Evolutionary conservation across 53 echinoderm and acorn worm species (phyloP).

Genomic region (Zoroaster sp.): DNA sequence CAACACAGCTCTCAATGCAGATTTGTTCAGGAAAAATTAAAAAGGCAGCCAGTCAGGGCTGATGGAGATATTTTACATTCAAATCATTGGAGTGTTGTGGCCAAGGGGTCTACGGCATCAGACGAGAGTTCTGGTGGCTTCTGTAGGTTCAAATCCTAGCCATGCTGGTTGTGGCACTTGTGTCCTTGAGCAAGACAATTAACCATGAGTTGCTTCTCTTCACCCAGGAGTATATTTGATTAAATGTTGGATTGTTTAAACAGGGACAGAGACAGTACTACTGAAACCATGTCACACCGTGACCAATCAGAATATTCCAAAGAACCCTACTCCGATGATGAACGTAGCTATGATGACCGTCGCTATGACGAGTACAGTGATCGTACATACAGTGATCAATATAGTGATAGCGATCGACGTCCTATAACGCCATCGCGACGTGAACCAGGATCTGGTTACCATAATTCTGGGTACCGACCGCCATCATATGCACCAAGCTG

Average conservation of each 20-base stretch:
- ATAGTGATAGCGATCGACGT: conserved; percentile 36
- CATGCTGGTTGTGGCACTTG: too few species aligned
- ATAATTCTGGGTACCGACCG: conserved; percentile 74
- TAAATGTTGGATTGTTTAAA: neutral
- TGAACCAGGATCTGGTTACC: conserved; percentile 50
- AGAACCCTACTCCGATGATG: conserved; percentile 65
- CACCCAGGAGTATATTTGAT: too few species aligned
- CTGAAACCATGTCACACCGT: conserved; percentile 56
- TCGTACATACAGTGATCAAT: conserved; percentile 36
- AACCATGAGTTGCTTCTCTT: too few species aligned
- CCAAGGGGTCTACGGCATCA: too few species aligned
- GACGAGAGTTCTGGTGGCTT: too few species aligned
- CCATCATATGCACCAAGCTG: conserved; percentile 81
- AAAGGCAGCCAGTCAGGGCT: neutral
- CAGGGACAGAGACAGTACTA: conserved; percentile 58
- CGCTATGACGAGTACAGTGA: conserved; percentile 63
- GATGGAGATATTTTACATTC: neutral
- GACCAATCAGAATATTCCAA: conserved; percentile 51
- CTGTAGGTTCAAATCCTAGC: too few species aligned
- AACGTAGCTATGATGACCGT: conserved; percentile 57
- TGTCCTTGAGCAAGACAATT: too few species aligned
- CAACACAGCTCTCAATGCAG: too few species aligned
- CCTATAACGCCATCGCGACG: conserved; percentile 55
- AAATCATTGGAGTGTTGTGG: neutral
- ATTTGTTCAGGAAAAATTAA: neutral